A percentile compares a stretch with the other conserved stretches of the same genome.
Conservation (phyloP, 2,888 invertebrate genomes). For the Eueremaeus valkanovi region DNA sequence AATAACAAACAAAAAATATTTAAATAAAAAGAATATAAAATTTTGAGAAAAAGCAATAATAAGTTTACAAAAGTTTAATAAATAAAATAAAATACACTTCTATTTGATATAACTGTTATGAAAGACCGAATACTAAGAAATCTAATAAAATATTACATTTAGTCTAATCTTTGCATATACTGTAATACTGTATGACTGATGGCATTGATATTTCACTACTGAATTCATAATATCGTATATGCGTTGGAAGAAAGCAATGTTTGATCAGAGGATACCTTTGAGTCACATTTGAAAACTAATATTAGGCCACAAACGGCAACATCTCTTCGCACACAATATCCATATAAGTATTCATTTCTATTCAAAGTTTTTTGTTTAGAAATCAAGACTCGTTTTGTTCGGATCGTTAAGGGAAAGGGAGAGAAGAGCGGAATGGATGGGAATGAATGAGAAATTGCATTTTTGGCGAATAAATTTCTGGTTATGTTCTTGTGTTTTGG, state of each 20-base stretch:
- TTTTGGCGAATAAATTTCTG: not conserved
- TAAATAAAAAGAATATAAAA: too few species aligned
- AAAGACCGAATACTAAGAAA: not conserved
- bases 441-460: not conserved
- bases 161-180: conserved; percentile 4
- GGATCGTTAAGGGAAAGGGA: not conserved
- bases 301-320: not conserved
- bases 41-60: not conserved
- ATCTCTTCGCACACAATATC: not conserved
- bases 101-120: not conserved
- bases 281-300: not conserved
- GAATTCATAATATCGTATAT: not conserved
- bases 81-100: not conserved
- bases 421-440: not conserved
- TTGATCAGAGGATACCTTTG: conserved; percentile 11
- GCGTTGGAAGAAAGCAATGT: not conserved
- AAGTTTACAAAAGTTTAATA: not conserved
- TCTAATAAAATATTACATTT: not conserved
- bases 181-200: not conserved
- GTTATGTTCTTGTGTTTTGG: not conserved
- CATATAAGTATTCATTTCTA: not conserved
- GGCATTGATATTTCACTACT: not conserved
- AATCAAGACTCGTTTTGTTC: conserved; percentile 8
- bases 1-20: not conserved
- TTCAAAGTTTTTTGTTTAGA: not conserved